A percentile compares a stretch with the other conserved stretches of the same genome.
phyloP scores from a whole-genome alignment of 2,113 vertebrate genomes.

The Peucedramus taeniatus region DNA sequence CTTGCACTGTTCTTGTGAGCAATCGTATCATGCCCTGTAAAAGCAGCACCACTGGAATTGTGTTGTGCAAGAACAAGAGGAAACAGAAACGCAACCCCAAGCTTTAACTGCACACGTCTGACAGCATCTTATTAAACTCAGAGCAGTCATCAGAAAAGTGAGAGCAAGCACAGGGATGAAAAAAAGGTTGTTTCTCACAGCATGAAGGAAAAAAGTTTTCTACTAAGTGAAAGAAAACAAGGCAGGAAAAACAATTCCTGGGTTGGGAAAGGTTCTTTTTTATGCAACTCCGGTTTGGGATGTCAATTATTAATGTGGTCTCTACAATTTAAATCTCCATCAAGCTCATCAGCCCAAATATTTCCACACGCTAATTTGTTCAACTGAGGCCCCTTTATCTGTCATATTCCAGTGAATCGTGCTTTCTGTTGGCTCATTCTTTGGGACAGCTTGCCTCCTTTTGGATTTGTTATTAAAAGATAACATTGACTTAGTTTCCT shows the following conservation, averaged over 20 bases:
- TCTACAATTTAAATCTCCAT: conserved; percentile 67
- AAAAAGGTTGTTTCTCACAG: not conserved
- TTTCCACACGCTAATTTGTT: conserved; percentile 66
- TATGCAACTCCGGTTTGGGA: not conserved
- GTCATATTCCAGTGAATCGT: conserved; percentile 37
- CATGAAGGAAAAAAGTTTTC: not conserved
- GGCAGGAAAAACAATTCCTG: not conserved
- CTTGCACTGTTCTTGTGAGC: not conserved
- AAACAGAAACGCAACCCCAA: not conserved
- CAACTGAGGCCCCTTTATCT: conserved; percentile 27
- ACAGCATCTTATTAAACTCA: conserved; percentile 41
- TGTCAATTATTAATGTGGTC: conserved; percentile 27
- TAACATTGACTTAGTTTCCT: conserved; percentile 66
- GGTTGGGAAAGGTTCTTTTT: not conserved
- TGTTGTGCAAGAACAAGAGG: not conserved
- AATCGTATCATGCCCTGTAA: conserved; percentile 5
- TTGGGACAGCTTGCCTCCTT: conserved; percentile 57
- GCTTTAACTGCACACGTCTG: conserved; percentile 14
- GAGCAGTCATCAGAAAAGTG: not conserved
- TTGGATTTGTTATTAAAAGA: conserved; percentile 66
- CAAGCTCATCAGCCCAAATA: conserved; percentile 61
- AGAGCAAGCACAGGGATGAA: not conserved
- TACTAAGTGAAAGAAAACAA: not conserved
- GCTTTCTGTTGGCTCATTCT: conserved; percentile 55
- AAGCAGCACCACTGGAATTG: not conserved